Conservation (phyloP, 2,113 vertebrate genomes). For the Cacatua alba region DNA sequence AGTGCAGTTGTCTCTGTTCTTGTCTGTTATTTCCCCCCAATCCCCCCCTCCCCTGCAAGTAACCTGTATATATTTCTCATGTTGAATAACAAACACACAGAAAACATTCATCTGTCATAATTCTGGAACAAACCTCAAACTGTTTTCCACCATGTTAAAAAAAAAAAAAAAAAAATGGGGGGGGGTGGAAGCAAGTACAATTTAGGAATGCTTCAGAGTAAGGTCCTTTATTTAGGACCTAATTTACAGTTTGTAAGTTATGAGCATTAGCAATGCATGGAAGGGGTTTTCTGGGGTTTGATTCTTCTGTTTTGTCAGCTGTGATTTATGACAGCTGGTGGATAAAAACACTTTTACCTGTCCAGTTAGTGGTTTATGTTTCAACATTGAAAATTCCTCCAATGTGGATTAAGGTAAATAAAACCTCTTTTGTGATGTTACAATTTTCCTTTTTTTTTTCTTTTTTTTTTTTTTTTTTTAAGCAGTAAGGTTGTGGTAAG, state of each 20-base stretch:
- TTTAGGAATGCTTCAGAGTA: neutral
- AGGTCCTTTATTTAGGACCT: neutral
- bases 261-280: neutral
- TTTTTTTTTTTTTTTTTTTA: neutral
- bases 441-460: neutral
- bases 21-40: too few relatives aligned
- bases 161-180: neutral
- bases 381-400: fast-evolving
- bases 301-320: neutral
- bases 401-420: neutral
- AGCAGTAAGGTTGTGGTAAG: neutral
- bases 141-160: neutral
- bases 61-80: too few relatives aligned
- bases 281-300: neutral
- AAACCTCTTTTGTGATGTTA: neutral
- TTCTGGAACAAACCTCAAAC: neutral
- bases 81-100: too few relatives aligned
- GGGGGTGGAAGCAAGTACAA: fast-evolving
- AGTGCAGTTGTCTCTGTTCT: too few relatives aligned
- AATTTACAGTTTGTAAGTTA: neutral
- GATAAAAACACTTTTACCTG: neutral
- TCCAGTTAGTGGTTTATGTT: neutral
- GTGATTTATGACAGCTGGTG: neutral
- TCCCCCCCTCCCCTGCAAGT: too few relatives aligned
- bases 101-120: too few relatives aligned